Evolutionary conservation across 92 coral and sea anemone species (phyloP).

Genomic region (Blastomussa wellsi): DNA sequence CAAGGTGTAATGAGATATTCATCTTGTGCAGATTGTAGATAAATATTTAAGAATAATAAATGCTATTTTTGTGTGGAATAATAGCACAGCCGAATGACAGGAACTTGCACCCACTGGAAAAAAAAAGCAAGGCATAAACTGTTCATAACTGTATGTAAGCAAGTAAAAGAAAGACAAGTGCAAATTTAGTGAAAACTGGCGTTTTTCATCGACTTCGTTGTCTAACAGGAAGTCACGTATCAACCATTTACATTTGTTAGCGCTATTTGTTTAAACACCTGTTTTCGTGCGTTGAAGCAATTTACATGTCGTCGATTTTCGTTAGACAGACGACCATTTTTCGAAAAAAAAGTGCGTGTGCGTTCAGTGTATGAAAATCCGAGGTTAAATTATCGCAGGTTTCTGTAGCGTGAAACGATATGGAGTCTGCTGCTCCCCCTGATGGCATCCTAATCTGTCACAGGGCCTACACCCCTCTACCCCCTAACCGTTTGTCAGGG

Average conservation of each 20-base stretch:
- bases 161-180: not conserved
- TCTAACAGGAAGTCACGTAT: slow-evolving; percentile 13
- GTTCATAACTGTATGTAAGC: not conserved
- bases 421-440: too few species aligned
- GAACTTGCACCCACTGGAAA: too few species aligned
- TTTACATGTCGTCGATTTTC: not conserved
- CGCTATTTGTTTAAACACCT: not conserved
- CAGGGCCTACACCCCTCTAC: too few species aligned
- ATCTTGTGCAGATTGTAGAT: not conserved
- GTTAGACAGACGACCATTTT: not conserved
- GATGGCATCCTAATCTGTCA: too few species aligned
- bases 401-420: too few species aligned
- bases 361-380: too few species aligned
- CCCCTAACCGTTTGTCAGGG: too few species aligned
- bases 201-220: not conserved
- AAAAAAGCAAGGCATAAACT: too few species aligned
- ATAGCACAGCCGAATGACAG: not conserved
- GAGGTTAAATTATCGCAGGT: too few species aligned
- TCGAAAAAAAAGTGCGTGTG: too few species aligned
- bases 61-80: not conserved
- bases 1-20: not conserved
- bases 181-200: not conserved
- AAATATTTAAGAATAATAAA: too few species aligned
- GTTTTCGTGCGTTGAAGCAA: not conserved
- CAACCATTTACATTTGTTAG: not conserved